Conservation (phyloP, 1,140 invertebrate genomes). For the Pachyrhynchus sulphureomaculatus region DNA sequence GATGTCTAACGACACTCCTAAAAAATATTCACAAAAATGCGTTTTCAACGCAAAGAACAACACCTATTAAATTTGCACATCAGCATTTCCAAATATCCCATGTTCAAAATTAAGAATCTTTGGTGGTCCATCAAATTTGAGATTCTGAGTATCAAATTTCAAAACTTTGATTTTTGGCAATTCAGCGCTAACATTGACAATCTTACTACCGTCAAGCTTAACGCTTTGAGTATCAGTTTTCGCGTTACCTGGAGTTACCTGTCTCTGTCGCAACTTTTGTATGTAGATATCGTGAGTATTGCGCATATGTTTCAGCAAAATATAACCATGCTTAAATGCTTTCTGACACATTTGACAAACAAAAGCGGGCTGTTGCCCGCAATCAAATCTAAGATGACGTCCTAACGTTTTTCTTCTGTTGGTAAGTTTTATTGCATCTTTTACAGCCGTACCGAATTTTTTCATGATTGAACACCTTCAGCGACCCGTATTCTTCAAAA, state of each 20-base stretch:
- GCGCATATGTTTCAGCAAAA: slow-evolving; percentile 54
- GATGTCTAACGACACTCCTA: too few species aligned
- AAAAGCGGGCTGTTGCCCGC: slow-evolving; percentile 67
- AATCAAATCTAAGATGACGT: slow-evolving; percentile 56
- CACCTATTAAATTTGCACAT: background rate
- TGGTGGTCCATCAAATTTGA: too few species aligned
- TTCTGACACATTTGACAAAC: slow-evolving; percentile 58
- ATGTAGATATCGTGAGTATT: slow-evolving; percentile 45
- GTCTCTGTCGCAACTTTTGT: slow-evolving; percentile 40
- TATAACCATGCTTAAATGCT: slow-evolving; percentile 55
- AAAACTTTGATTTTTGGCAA: too few species aligned
- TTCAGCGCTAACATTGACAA: background rate
- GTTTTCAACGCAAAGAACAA: background rate
- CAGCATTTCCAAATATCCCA: background rate
- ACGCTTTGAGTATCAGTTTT: background rate
- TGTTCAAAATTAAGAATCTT: background rate
- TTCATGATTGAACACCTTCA: slow-evolving; percentile 41
- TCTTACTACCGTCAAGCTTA: background rate
- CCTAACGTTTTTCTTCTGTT: slow-evolving; percentile 58
- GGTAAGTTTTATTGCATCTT: slow-evolving; percentile 61
- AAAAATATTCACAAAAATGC: too few species aligned
- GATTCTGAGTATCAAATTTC: too few species aligned
- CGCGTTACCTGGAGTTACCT: slow-evolving; percentile 1
- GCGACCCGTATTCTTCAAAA: slow-evolving; percentile 41
- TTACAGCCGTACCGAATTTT: slow-evolving; percentile 56